Evolutionary conservation across 2,113 vertebrate genomes (phyloP).

Genomic region (Hippocampus barbouri): DNA sequence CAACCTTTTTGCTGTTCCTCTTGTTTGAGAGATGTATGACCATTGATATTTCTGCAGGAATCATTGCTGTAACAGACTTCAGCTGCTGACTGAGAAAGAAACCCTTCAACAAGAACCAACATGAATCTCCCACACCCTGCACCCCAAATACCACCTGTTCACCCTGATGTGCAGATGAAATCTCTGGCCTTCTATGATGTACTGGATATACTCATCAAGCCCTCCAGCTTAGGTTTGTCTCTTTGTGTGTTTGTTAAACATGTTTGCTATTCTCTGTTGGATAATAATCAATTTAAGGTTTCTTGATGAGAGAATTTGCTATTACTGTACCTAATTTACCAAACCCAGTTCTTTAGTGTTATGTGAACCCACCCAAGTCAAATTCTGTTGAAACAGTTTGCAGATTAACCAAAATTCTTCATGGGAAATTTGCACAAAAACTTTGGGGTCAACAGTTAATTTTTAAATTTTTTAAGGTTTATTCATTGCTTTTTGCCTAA

Average conservation of each 20-base stretch:
- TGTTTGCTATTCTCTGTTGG: not conserved
- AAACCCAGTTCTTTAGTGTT: too few species aligned
- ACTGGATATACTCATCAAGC: constrained; percentile 92
- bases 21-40: constrained; percentile 38
- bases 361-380: too few species aligned
- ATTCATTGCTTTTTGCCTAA: too few species aligned
- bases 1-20: not conserved
- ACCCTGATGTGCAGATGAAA: constrained; percentile 93
- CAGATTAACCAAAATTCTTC: too few species aligned
- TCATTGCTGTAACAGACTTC: constrained; percentile 66
- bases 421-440: too few species aligned
- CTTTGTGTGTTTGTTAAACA: not conserved
- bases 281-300: not conserved
- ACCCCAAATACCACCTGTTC: constrained; percentile 86
- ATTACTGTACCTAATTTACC: too few species aligned
- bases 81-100: constrained; percentile 63
- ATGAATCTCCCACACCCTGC: constrained; percentile 89
- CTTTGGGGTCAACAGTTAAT: too few species aligned
- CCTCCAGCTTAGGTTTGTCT: constrained; percentile 89
- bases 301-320: not conserved
- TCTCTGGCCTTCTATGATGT: constrained; percentile 92
- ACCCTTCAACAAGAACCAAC: constrained; percentile 69
- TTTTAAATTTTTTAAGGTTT: too few species aligned
- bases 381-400: too few species aligned
- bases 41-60: constrained; percentile 58